These are phyloP conservation scores for Australoheros facetus DNA, from an alignment of 2,797 vertebrate species.

Conservation along the genomic window DNA sequence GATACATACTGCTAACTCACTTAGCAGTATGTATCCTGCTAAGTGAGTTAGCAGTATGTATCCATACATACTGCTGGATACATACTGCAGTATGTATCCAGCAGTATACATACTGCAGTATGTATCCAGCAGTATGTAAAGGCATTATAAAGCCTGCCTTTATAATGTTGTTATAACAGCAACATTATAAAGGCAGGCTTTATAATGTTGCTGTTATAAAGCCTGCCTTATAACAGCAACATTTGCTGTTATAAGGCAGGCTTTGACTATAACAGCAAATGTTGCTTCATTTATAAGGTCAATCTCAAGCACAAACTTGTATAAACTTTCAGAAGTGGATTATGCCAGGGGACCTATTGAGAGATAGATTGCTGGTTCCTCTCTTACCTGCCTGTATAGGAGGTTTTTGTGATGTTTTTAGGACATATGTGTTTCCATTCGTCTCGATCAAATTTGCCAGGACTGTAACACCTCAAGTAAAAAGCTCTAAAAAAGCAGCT, in stretches of 20 bases:
- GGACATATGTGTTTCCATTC: constrained; percentile 45
- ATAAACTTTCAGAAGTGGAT: background rate
- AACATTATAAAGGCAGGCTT: too few species aligned
- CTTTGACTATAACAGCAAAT: constrained; percentile 25
- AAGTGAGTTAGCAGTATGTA: too few species aligned
- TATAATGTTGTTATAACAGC: too few species aligned
- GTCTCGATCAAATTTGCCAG: constrained; percentile 16
- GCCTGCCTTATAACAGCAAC: too few species aligned
- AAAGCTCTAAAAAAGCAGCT: constrained; percentile 21
- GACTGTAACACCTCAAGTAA: background rate
- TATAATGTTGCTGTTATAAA: too few species aligned
- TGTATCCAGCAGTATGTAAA: too few species aligned
- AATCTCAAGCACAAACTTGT: constrained; percentile 12
- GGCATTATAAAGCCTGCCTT: too few species aligned
- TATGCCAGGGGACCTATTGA: background rate
- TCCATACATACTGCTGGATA: too few species aligned
- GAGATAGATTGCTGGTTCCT: constrained; percentile 1
- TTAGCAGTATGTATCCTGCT: too few species aligned
- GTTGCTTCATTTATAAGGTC: constrained; percentile 46
- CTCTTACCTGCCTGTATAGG: constrained; percentile 10
- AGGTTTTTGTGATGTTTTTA: constrained; percentile 22
- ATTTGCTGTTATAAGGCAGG: too few species aligned
- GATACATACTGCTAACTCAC: constrained; percentile 14
- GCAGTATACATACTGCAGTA: too few species aligned
- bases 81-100: too few species aligned